Evolutionary conservation across 35 echinoderm and acorn worm genomes (phyloP), one percentile per base, ranked within the genome.

Genomic region (Eucidaris tribuloides): DNA sequence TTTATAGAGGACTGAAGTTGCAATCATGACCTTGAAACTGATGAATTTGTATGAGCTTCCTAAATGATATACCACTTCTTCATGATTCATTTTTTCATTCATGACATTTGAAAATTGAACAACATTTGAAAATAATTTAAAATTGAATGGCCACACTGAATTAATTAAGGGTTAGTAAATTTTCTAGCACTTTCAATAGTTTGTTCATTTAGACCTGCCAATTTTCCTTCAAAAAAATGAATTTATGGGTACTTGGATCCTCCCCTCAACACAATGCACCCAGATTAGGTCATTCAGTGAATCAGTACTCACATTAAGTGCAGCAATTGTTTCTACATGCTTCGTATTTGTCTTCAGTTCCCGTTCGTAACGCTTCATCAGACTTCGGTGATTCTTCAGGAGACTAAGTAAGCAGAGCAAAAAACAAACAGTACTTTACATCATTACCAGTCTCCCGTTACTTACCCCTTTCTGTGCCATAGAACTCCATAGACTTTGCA

Each of bases 301-400:
- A 30, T 85, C 44, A 11, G 33, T 32, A 82, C 86, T 98, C 84
- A 98, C 95, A 86, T 93, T 93, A 0, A 98, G 82, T 1, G 86
- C 85, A 20, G 90, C 86, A 58, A 98, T 93, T 32, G 90, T 93
- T 84, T 98, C 95, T 44, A 88, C 80, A 40, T 98, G 90, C 17
- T 87, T 70, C 2, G 86, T 80, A 63, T 98, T 98, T 28, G 86
- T 71, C 72, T 82, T 93, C 30, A 98, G 58, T 77, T 98, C 95
- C 66, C 77, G 89, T 62, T 98, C 90, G 40, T 98, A 98, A 50
- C 90, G 72, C 56, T 84, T 89, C 90, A 98, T 98, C 59, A 98
- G 50, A n/a, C 78, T 92, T 40, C 90, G 89, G 68, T 98, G 86
- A 64, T 93, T 92, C 76, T 87, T 86, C 27, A 98, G 70, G 31